phyloP scores from a whole-genome alignment of 2,888 invertebrate genomes.

The Drosophila pegasa region DNA sequence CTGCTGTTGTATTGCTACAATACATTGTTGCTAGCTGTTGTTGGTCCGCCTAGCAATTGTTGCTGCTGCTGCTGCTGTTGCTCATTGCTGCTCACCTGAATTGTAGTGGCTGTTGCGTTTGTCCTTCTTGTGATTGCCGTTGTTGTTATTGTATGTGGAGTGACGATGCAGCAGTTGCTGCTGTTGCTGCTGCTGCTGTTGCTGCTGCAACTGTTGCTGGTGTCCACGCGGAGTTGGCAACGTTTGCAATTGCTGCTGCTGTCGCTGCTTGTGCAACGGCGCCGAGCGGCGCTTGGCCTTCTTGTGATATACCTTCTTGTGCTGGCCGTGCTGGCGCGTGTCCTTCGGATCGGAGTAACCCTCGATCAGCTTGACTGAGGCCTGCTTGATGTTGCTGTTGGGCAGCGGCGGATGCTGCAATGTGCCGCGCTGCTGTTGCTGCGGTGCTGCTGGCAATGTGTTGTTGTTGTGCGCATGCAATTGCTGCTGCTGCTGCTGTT shows the following conservation, averaged over 20 bases:
- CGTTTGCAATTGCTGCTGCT: slow-evolving; percentile 62
- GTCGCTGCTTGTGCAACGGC: slow-evolving; percentile 66
- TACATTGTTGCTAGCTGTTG: neutral
- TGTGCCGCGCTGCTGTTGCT: slow-evolving; percentile 65
- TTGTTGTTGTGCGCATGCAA: slow-evolving; percentile 62
- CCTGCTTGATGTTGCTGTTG: slow-evolving; percentile 82
- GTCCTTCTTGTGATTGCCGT: slow-evolving; percentile 69
- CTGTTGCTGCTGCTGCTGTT: slow-evolving; percentile 61
- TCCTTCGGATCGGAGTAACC: slow-evolving; percentile 85
- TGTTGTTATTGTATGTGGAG: slow-evolving; percentile 76
- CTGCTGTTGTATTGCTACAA: too few relatives aligned
- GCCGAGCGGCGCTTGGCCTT: slow-evolving; percentile 81
- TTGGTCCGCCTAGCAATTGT: neutral
- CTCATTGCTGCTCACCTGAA: slow-evolving; percentile 79
- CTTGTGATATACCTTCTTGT: slow-evolving; percentile 84
- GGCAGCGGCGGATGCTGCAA: slow-evolving; percentile 76
- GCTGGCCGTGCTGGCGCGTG: slow-evolving; percentile 74
- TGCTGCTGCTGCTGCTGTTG: neutral
- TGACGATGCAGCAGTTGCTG: slow-evolving; percentile 59
- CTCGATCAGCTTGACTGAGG: slow-evolving; percentile 84
- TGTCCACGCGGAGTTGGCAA: slow-evolving; percentile 63
- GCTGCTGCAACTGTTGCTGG: slow-evolving; percentile 48
- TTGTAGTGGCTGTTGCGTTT: slow-evolving; percentile 83
- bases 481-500: slow-evolving; percentile 64
- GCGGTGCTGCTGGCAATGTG: slow-evolving; percentile 60